Evolutionary conservation across 2,888 invertebrate genomes (phyloP).

Genomic region (Mesoligia furuncula): DNA sequence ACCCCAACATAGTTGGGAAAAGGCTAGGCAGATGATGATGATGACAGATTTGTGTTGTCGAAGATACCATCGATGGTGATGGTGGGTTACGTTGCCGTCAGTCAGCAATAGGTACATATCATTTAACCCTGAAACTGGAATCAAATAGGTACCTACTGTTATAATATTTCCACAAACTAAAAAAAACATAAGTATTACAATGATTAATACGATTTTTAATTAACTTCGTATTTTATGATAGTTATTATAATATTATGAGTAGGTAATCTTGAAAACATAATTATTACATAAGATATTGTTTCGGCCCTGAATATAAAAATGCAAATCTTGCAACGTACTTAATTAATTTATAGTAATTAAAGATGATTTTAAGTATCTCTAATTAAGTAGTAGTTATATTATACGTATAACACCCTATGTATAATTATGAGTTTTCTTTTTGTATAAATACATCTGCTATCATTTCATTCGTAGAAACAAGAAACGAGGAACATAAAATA

Average conservation of each 20-base stretch:
- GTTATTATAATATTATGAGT: background rate
- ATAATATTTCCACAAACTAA: background rate
- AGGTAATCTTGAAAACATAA: slow-evolving; percentile 33
- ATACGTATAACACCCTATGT: slow-evolving; percentile 15
- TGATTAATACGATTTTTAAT: slow-evolving; percentile 23
- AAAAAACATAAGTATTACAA: background rate
- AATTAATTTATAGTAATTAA: slow-evolving; percentile 25
- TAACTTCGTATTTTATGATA: slow-evolving; percentile 3
- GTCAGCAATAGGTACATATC: background rate
- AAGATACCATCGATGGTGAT: background rate
- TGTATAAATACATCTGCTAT: slow-evolving; percentile 43
- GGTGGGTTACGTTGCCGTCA: background rate
- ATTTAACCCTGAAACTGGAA: background rate
- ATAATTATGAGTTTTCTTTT: slow-evolving; percentile 37
- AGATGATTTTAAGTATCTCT: slow-evolving; percentile 8
- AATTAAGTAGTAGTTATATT: slow-evolving; percentile 9
- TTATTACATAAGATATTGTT: background rate
- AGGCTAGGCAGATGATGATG: no score
- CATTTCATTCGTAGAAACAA: slow-evolving; percentile 52
- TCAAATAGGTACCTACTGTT: background rate
- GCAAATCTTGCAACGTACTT: slow-evolving; percentile 18
- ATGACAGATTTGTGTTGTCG: background rate
- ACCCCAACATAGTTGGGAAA: no score
- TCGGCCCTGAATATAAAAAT: slow-evolving; percentile 30
- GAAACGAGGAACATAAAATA: slow-evolving; percentile 48